phyloP scores from a whole-genome alignment of 1,140 invertebrate species.

The Drosophila chauvacae region DNA sequence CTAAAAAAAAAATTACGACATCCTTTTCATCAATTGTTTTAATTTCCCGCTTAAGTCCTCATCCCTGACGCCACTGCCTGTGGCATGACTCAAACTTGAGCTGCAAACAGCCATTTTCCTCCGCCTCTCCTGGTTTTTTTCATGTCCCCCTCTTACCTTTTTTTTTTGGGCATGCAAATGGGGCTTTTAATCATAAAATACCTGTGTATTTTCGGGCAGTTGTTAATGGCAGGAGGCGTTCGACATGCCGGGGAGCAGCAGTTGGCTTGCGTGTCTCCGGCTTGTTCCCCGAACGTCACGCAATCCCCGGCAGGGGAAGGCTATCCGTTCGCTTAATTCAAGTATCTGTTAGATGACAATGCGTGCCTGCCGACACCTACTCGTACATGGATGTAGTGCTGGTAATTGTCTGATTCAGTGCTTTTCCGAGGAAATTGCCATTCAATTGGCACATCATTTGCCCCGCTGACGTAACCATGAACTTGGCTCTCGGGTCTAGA shows the following conservation, averaged over 20 bases:
- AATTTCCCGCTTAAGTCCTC: background rate
- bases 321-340: constrained; percentile 7
- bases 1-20: background rate
- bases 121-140: background rate
- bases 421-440: constrained; percentile 24
- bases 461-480: constrained; percentile 57
- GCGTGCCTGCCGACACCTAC: constrained; percentile 74
- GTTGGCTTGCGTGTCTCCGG: constrained; percentile 66
- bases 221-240: constrained; percentile 70
- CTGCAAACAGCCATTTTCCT: constrained; percentile 41
- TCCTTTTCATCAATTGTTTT: background rate
- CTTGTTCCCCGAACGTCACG: constrained; percentile 60
- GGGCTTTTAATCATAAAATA: constrained; percentile 73
- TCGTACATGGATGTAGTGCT: constrained; percentile 54
- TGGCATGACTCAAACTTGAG: constrained; percentile 68
- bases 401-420: constrained; percentile 63
- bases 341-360: constrained; percentile 76
- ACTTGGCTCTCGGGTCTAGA: constrained; percentile 41
- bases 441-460: constrained; percentile 75
- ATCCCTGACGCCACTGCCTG: background rate
- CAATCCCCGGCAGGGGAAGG: constrained; percentile 39
- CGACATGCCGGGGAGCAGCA: constrained; percentile 3
- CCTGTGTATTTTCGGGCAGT: constrained; percentile 72
- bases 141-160: background rate
- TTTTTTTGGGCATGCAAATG: constrained; percentile 66